Evolutionary conservation across 2,113 vertebrate species (phyloP).

Genomic region (Epinephelus fuscoguttatus): DNA sequence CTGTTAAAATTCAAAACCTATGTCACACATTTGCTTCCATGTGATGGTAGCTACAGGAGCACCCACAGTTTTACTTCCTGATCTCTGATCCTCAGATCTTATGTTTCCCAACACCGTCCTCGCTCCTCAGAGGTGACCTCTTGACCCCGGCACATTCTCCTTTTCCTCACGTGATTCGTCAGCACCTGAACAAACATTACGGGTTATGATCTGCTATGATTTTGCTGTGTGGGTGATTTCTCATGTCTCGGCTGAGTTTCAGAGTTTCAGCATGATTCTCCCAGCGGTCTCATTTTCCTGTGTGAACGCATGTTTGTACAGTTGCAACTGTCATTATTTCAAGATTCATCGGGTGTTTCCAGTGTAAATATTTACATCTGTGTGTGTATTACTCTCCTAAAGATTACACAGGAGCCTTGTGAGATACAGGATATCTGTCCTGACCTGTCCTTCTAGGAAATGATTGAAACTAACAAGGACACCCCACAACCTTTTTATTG

Average conservation of each 20-base stretch:
- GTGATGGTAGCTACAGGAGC: not conserved
- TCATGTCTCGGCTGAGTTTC: not conserved
- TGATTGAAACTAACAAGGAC: not conserved
- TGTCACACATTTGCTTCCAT: no score
- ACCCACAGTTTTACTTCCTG: not conserved
- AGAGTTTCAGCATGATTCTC: not conserved
- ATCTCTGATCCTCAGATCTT: constrained; percentile 6
- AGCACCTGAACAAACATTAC: constrained; percentile 50
- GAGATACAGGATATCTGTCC: not conserved
- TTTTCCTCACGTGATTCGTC: not conserved
- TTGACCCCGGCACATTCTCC: constrained; percentile 22
- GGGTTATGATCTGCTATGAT: not conserved
- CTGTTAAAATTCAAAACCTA: no score
- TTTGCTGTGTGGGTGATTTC: constrained; percentile 12
- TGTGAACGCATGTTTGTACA: constrained; percentile 11
- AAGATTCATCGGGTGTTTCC: not conserved
- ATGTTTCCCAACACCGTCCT: not conserved
- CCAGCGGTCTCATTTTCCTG: not conserved
- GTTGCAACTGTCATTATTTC: constrained; percentile 22
- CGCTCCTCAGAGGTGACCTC: not conserved
- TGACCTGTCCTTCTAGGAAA: not conserved
- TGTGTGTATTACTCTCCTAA: not conserved
- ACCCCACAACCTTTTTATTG: not conserved
- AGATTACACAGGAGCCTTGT: not conserved
- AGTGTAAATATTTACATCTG: not conserved